Evolutionary conservation across 1,140 invertebrate genomes (phyloP).

Genomic region (Pinna nobilis): DNA sequence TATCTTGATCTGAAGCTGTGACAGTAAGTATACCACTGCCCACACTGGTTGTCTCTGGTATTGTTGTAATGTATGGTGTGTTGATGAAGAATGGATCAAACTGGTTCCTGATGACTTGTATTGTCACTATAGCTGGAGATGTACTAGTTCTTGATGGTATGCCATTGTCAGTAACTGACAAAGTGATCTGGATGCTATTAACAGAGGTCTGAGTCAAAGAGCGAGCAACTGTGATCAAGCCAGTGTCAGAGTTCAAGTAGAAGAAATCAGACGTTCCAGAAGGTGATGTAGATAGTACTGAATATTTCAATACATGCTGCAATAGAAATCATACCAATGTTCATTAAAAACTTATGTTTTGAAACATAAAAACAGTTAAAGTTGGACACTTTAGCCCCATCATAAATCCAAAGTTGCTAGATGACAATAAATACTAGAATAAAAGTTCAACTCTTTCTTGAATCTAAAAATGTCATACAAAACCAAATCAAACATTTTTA

Average conservation of each 20-base stretch:
- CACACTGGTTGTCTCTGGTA: constrained; percentile 34
- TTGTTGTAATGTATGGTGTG: constrained; percentile 24
- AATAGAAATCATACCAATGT: too few species aligned
- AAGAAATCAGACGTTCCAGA: constrained; percentile 50
- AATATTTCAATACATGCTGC: constrained; percentile 51
- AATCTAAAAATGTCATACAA: too few species aligned
- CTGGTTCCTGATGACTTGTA: constrained; percentile 80
- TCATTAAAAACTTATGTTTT: too few species aligned
- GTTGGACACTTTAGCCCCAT: too few species aligned
- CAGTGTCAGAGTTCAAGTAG: constrained; percentile 55
- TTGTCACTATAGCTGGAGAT: constrained; percentile 38
- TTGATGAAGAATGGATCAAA: constrained; percentile 87
- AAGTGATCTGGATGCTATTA: constrained; percentile 41
- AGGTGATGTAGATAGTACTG: constrained; percentile 27
- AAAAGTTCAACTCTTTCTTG: too few species aligned
- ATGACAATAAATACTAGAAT: too few species aligned
- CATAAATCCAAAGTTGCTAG: too few species aligned
- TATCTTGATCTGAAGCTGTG: constrained; percentile 60
- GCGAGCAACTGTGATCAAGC: constrained; percentile 48
- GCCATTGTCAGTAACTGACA: constrained; percentile 39
- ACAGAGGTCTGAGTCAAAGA: constrained; percentile 38
- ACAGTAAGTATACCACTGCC: constrained; percentile 33
- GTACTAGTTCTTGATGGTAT: constrained; percentile 15
- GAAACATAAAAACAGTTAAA: too few species aligned
- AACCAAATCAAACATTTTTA: too few species aligned